phyloP scores from a whole-genome alignment of 2,797 vertebrate species.

The Scomberomorus guttatus region DNA sequence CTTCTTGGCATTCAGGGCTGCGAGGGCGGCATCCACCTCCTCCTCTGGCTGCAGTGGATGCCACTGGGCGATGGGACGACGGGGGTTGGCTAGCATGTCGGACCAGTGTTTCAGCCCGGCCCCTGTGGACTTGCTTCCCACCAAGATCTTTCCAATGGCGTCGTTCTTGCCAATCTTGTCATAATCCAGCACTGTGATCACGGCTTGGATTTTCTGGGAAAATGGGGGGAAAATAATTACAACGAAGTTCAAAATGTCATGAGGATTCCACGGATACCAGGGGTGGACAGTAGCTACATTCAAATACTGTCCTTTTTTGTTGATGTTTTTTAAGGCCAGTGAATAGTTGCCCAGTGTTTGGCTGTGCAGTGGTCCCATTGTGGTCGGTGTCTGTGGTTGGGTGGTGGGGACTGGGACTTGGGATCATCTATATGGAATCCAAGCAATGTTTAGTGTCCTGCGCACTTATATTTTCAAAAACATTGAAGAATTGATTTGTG shows the following conservation, averaged over 20 bases:
- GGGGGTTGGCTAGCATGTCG: conserved; percentile 98
- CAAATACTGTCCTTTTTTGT: background rate
- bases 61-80: conserved; percentile 98
- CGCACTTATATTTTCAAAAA: background rate
- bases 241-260: background rate
- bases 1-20: conserved; percentile 94
- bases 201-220: conserved; percentile 94
- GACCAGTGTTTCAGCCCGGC: conserved; percentile 98
- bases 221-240: conserved; percentile 20
- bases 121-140: conserved; percentile 92
- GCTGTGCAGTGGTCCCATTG: background rate
- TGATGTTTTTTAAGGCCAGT: too few relatives aligned
- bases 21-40: conserved; percentile 91
- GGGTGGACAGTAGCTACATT: too few relatives aligned
- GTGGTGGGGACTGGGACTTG: background rate
- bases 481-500: background rate
- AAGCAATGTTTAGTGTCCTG: background rate
- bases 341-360: background rate
- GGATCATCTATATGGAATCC: background rate
- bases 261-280: background rate
- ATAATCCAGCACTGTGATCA: conserved; percentile 98
- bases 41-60: conserved; percentile 98
- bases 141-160: conserved; percentile 97
- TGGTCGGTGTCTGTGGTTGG: background rate
- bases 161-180: conserved; percentile 99